Conservation (phyloP, 2,113 vertebrate genomes). For the Chaetura pelagica region DNA sequence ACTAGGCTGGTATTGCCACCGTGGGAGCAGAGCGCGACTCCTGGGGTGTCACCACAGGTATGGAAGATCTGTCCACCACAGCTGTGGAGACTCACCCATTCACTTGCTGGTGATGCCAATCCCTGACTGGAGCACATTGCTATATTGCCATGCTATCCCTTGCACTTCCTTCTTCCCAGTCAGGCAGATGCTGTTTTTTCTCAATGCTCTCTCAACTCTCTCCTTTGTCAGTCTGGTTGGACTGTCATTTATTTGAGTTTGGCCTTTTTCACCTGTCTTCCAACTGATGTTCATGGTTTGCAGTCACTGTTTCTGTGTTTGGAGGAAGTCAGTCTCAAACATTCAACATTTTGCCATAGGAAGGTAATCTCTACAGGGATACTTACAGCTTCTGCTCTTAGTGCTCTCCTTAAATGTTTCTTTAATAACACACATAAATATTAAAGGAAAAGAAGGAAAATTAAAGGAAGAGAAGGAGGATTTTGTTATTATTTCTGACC, state of each 20-base stretch:
- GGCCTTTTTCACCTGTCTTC: neutral
- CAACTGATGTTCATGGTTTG: neutral
- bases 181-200: neutral
- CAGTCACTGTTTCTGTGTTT: neutral
- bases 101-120: neutral
- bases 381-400: conserved; percentile 17
- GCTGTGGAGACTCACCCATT: neutral
- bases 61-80: neutral
- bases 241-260: neutral
- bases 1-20: neutral
- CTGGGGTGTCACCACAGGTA: neutral
- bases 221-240: neutral
- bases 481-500: conserved; percentile 65
- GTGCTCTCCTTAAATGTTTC: conserved; percentile 64
- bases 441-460: conserved; percentile 60
- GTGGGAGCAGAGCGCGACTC: accelerated
- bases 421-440: conserved; percentile 69
- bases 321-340: neutral
- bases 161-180: neutral
- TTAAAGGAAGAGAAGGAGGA: conserved; percentile 24
- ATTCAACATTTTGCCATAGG: conserved; percentile 1
- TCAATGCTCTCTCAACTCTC: neutral
- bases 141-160: neutral
- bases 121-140: neutral
- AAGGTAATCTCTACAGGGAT: conserved; percentile 45